Evolutionary conservation across 2,888 invertebrate species (phyloP).

Genomic region (Eurois occulta): DNA sequence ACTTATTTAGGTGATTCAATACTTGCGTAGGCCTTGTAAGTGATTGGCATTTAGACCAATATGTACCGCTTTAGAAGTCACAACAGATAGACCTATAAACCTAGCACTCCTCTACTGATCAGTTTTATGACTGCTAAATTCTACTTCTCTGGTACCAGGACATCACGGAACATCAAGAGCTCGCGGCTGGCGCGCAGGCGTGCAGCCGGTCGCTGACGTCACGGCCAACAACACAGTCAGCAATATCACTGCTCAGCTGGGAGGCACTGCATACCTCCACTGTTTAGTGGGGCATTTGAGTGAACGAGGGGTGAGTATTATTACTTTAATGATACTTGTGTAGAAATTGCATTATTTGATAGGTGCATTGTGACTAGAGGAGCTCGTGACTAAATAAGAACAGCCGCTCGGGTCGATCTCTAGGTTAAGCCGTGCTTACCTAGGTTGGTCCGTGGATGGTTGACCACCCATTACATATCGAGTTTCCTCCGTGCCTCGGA

Average conservation of each 20-base stretch:
- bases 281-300: slow-evolving; percentile 94
- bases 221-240: slow-evolving; percentile 94
- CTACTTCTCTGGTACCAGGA: slow-evolving; percentile 70
- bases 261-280: slow-evolving; percentile 95
- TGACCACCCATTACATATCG: too few species aligned
- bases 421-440: too few species aligned
- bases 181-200: slow-evolving; percentile 85
- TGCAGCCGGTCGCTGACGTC: slow-evolving; percentile 82
- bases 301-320: slow-evolving; percentile 92
- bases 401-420: too few species aligned
- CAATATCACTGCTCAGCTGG: slow-evolving; percentile 95
- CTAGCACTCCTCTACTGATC: not conserved
- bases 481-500: too few species aligned
- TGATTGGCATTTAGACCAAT: too few species aligned
- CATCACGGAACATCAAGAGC: slow-evolving; percentile 86
- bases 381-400: too few species aligned
- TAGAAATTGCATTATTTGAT: not conserved
- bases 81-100: not conserved
- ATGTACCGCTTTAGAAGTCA: too few species aligned
- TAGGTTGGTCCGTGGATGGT: too few species aligned
- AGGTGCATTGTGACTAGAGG: not conserved
- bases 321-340: not conserved
- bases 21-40: too few species aligned
- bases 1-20: too few species aligned
- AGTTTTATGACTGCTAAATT: not conserved